Conservation (phyloP, 2,797 vertebrate genomes). For the Dicrostonyx torquatus region DNA sequence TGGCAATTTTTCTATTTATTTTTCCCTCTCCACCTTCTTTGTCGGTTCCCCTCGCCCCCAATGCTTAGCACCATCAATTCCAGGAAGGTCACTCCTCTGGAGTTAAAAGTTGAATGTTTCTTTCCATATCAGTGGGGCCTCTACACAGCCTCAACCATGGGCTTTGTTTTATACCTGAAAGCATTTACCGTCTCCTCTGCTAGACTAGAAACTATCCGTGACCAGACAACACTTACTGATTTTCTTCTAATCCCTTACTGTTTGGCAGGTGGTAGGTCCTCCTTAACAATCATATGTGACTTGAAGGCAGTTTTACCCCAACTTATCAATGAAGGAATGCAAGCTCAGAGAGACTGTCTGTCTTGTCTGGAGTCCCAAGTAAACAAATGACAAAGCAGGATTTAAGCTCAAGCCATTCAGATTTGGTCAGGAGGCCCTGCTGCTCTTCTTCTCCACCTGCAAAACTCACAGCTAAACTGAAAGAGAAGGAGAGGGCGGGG, state of each 20-base stretch:
- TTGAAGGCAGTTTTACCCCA: background rate
- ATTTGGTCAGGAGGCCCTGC: background rate
- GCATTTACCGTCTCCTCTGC: background rate
- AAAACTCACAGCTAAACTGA: background rate
- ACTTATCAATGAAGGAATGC: constrained; percentile 4
- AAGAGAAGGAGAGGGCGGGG: background rate
- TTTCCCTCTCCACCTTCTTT: background rate
- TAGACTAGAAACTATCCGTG: background rate
- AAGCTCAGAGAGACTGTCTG: constrained; percentile 31
- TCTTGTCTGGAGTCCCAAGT: constrained; percentile 22
- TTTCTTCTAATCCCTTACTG: background rate
- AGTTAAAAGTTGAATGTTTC: constrained; percentile 28
- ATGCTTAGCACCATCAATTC: background rate
- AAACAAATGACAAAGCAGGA: constrained; percentile 3
- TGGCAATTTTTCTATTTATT: background rate
- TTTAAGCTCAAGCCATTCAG: background rate
- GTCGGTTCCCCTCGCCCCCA: background rate
- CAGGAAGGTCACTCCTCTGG: background rate
- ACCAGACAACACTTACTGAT: background rate
- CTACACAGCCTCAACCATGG: accelerated
- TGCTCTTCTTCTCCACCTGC: background rate
- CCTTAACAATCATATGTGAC: background rate
- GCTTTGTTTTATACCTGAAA: background rate
- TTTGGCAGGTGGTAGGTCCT: background rate
- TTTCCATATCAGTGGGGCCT: background rate